Conservation (phyloP, 2,797 vertebrate genomes). For the Acrocephalus scirpaceus region DNA sequence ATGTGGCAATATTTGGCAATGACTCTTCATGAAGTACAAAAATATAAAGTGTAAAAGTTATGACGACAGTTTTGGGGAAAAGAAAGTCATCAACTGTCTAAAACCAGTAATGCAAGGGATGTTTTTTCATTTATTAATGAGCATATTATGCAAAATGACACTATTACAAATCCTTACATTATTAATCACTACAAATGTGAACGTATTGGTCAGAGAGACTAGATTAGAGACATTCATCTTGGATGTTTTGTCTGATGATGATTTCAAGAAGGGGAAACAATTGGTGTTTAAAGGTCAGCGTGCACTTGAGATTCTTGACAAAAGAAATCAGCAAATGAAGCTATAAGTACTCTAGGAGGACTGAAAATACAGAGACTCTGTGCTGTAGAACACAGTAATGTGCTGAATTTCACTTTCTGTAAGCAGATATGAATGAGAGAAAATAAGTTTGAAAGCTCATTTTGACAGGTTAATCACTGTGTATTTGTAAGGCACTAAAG, state of each 20-base stretch:
- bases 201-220: neutral
- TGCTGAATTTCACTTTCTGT: no score
- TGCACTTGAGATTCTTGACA: neutral
- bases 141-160: neutral
- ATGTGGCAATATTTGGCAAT: neutral
- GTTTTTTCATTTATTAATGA: slow-evolving; percentile 23
- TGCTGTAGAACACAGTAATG: no score
- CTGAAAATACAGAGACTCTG: neutral
- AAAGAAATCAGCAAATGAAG: neutral
- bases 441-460: neutral
- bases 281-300: neutral
- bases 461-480: neutral
- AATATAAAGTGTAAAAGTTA: neutral
- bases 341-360: neutral
- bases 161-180: neutral
- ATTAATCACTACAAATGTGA: neutral
- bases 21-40: neutral
- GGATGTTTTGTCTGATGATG: neutral
- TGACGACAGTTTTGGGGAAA: neutral
- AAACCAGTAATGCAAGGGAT: neutral
- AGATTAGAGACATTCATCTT: neutral
- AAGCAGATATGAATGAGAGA: neutral
- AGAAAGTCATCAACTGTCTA: neutral
- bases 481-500: neutral
- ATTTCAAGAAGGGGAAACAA: neutral